These are phyloP conservation scores for Puntigrus tetrazona DNA, from an alignment of 2,113 vertebrate species.

Conservation along the genomic window DNA sequence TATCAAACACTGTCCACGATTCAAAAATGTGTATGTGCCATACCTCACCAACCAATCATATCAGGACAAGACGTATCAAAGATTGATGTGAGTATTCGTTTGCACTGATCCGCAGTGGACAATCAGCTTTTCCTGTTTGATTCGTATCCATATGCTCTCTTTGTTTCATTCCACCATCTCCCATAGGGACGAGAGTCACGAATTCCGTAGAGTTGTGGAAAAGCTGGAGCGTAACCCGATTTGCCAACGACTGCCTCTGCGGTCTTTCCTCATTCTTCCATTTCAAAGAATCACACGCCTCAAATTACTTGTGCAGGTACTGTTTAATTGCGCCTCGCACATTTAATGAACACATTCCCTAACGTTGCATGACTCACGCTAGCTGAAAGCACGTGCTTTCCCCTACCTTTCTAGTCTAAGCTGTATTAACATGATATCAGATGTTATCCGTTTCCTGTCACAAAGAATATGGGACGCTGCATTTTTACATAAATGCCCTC, in stretches of 20 bases:
- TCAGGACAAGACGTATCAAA: constrained; percentile 92
- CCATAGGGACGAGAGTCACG: constrained; percentile 81
- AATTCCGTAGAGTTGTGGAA: constrained; percentile 86
- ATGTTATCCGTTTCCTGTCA: background rate
- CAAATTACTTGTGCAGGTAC: constrained; percentile 93
- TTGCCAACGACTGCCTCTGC: constrained; percentile 92
- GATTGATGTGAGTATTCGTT: constrained; percentile 82
- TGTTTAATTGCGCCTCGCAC: background rate
- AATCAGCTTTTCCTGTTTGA: background rate
- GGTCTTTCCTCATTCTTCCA: constrained; percentile 96
- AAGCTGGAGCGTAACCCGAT: constrained; percentile 85
- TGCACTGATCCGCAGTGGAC: background rate
- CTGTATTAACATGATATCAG: background rate
- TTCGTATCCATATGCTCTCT: background rate
- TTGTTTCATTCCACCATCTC: background rate
- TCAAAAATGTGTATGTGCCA: constrained; percentile 88
- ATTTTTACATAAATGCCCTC: constrained; percentile 7
- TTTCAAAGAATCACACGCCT: constrained; percentile 96
- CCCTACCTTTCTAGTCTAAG: background rate
- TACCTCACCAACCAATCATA: constrained; percentile 98
- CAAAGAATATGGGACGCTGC: background rate
- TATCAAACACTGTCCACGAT: constrained; percentile 81
- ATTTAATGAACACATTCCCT: background rate
- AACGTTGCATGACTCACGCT: background rate
- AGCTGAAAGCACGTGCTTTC: background rate